Evolutionary conservation across 35 echinoderm and acorn worm genomes (phyloP), one percentile per base, ranked within the genome.

Genomic region (Stichopus chloronotus): DNA sequence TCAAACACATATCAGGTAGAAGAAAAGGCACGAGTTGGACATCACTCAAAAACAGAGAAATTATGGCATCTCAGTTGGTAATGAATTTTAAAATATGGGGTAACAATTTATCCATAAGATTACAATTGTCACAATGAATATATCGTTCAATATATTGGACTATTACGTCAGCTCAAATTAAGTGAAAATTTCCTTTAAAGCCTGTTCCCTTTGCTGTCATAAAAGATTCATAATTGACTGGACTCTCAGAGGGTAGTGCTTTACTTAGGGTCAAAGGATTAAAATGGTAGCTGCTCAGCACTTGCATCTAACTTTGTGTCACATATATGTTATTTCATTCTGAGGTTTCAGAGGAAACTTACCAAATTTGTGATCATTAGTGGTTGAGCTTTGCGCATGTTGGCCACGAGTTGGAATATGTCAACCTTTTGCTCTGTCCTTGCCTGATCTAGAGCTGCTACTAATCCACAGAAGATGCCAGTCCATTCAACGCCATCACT

Each of bases 371-470:
- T 59, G 3, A 98, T 93, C 69, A 98, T 92, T 3, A 65, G 63
- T 11, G 95, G 92, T 85, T 93, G 65, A 55, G 74, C 74, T n/a
- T 89, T 83, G 57, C 93, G 87, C 17, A 98, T 88, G 25, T 94
- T 96, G 82, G 94, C 93, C 16, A 98, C 95, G 19, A 94, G 86
- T 54, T 98, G 97, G 76, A 98, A 94, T 52, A 98, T 88, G 83
- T 98, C 97, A n/a, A 96, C 88, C 21, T 90, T 69, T 21, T 92
- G 72, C 83, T 98, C 94, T 80, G 78, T 54, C 71, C 96, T 96
- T 79, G 95, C 72, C 88, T 95, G 96, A 13, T 92, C 68, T 12
- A 98, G 54, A 13, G 81, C 82, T 7, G 91, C 83, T 84, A 94
- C 83, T n/a, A 96, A 60, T 20, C 94, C 91, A 91, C 93, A 96